Base-by-base conservation (phyloP, 2,888 invertebrate species). In the Uropetala carovei region DNA sequence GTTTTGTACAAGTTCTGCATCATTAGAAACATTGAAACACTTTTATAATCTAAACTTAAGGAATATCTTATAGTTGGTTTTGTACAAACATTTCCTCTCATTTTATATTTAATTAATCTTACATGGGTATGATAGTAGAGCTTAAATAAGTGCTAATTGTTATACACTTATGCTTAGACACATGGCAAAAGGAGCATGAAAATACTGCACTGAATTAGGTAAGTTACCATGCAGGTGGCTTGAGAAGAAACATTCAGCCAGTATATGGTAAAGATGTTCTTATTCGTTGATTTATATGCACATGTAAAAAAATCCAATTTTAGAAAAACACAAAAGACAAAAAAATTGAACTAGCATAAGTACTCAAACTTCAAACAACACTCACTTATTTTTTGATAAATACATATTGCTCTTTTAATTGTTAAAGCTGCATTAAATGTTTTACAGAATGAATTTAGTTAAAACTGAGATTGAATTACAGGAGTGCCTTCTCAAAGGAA, bases 131-230 rank as follows among this genome's bases (percentile, higher is more conserved):
- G 64, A 30, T 11, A 64, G 30, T 68, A 43, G 16, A 56, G 22
- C 43, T 89, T n/a, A 43, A 64, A 56, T 75, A 75, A 22, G 56
- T 83, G 83, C 10, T 57, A 56, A 43, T 43, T 68, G 30, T 89
- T 89, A 89, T 64, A 89, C 14, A 60, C 60, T 89, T 64, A 43
- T 64, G 9, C 27, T 16, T 64, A 59, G 43, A 89, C 43, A 43
- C n/a, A 56, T 30, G 64, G 18, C 43, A 43, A 64, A 64, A 18
- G 18, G 86, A 18, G 30, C 59, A 60, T 43, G 43, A 43, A 89
- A 89, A 89, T 43, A 89, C 27, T 30, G 68, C 43, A 43, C 30
- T 43, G 89, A 89, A 30, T 68, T 59, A 86, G 68, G 89, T 89
- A 64, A 30, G 43, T 89, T 18, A 89, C 60, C 60, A 60, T 30